phyloP scores from a whole-genome alignment of 2,797 vertebrate genomes.

The Chaetophractus vellerosus region DNA sequence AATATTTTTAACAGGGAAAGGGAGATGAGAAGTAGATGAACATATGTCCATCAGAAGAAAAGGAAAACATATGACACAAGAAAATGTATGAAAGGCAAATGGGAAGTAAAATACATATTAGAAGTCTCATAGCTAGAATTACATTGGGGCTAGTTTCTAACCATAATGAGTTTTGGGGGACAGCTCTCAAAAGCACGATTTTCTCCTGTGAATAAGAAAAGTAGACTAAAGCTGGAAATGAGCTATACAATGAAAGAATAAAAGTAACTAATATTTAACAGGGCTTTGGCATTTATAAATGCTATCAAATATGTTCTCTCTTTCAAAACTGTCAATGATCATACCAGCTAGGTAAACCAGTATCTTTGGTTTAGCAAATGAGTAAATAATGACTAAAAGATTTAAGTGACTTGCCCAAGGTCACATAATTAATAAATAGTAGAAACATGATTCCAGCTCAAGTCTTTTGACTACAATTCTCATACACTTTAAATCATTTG shows the following conservation, averaged over 20 bases:
- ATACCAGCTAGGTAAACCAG: not conserved
- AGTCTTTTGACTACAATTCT: not conserved
- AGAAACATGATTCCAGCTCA: not conserved
- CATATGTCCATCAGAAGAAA: slow-evolving; percentile 66
- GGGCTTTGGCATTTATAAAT: not conserved
- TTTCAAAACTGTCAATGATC: not conserved
- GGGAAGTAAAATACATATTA: slow-evolving; percentile 52
- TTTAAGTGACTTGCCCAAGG: not conserved
- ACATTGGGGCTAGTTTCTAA: not conserved
- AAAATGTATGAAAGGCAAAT: slow-evolving; percentile 67
- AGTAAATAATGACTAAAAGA: not conserved
- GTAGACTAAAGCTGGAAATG: slow-evolving; percentile 63
- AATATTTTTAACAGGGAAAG: not conserved
- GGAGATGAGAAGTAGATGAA: slow-evolving; percentile 42
- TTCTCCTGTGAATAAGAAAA: slow-evolving; percentile 65
- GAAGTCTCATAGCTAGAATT: slow-evolving; percentile 24
- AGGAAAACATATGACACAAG: slow-evolving; percentile 71
- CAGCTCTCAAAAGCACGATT: not conserved
- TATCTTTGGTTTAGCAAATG: not conserved
- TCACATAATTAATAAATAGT: not conserved
- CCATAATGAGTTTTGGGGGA: slow-evolving; percentile 69
- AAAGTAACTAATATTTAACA: slow-evolving; percentile 39
- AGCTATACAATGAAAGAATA: slow-evolving; percentile 61
- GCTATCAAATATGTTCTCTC: not conserved
- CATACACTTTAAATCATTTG: not conserved